Conservation (phyloP, 92 coral and sea anemone species). For the Phenganax subtilis region DNA sequence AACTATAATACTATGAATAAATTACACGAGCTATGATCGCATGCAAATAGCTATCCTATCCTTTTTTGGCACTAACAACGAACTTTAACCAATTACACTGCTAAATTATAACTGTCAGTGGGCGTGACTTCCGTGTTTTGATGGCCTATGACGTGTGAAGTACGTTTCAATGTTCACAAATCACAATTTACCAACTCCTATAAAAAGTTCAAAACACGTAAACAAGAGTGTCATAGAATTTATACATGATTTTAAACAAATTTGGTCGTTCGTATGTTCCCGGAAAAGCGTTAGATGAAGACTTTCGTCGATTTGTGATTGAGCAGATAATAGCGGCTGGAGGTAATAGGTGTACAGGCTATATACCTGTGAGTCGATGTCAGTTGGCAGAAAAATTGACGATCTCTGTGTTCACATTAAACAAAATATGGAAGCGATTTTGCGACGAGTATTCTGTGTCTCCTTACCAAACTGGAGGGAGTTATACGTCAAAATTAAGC, state of each 20-base stretch:
- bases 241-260: neutral
- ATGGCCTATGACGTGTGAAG: neutral
- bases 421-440: constrained; percentile 44
- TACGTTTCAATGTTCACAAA: neutral
- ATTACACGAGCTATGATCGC: no score
- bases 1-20: no score
- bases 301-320: neutral
- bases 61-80: no score
- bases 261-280: neutral
- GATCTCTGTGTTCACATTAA: constrained; percentile 13
- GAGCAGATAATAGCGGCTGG: neutral
- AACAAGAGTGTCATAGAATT: no score
- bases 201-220: no score
- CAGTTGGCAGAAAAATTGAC: neutral
- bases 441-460: constrained; percentile 20
- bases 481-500: constrained; percentile 28
- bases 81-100: neutral
- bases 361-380: neutral
- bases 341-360: neutral
- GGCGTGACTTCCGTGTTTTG: neutral
- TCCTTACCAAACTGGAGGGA: constrained; percentile 29
- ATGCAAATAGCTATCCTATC: no score
- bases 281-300: neutral
- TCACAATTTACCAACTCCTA: no score
- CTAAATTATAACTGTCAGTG: neutral